Evolutionary conservation across 2,113 vertebrate genomes (phyloP).

Genomic region (Tachysurus vachellii): DNA sequence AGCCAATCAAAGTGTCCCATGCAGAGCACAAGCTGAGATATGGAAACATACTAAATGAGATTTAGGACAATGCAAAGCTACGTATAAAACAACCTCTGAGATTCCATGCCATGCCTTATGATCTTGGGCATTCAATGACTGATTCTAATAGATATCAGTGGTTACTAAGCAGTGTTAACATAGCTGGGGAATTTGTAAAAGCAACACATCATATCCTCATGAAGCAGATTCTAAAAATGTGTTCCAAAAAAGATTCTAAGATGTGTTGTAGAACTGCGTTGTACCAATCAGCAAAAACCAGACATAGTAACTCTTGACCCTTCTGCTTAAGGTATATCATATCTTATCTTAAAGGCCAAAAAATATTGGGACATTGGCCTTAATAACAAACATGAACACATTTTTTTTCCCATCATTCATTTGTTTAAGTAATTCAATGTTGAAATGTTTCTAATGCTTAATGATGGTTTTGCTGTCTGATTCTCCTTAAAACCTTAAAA

Average conservation of each 20-base stretch:
- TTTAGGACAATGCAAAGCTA: not conserved
- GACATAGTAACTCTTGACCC: not conserved
- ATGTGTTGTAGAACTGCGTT: not conserved
- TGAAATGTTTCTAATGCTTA: not conserved
- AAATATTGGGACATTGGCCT: not conserved
- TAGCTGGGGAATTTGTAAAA: not conserved
- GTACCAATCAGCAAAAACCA: not conserved
- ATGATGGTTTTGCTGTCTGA: not conserved
- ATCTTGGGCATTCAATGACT: not conserved
- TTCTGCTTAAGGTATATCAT: too few relatives aligned
- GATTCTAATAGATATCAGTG: not conserved
- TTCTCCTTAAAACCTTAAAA: not conserved
- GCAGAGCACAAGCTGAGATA: constrained; percentile 26
- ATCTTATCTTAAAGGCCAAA: not conserved
- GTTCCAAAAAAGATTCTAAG: not conserved
- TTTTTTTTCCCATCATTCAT: not conserved
- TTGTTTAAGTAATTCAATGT: not conserved
- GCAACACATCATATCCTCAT: not conserved
- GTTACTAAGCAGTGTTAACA: not conserved
- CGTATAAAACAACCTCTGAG: not conserved
- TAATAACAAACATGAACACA: not conserved
- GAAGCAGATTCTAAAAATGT: too few relatives aligned
- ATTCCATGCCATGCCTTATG: not conserved
- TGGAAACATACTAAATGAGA: constrained; percentile 16
- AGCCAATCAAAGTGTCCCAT: constrained; percentile 38